A percentile compares a stretch with the other conserved stretches of the same genome.
These are phyloP conservation scores for Crotalus viridis DNA, from an alignment of 2,113 vertebrate species.

Conservation along the genomic window DNA sequence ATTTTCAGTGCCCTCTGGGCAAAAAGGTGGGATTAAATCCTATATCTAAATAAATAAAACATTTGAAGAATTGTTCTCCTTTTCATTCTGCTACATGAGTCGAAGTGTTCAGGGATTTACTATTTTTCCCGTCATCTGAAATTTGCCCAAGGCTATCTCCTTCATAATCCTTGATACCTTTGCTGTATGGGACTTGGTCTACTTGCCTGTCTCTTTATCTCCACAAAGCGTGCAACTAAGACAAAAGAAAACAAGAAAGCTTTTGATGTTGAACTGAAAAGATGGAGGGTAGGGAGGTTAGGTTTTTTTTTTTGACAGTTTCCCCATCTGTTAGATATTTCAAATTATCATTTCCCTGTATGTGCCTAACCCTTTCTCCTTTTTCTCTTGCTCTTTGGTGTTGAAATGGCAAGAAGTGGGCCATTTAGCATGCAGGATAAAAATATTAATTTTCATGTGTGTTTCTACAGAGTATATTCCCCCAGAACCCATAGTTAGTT, in stretches of 20 bases:
- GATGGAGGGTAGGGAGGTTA: background rate
- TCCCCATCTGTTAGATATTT: background rate
- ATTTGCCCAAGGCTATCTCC: background rate
- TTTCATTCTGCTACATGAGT: too few species aligned
- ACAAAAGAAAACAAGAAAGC: background rate
- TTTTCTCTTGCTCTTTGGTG: background rate
- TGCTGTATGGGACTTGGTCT: background rate
- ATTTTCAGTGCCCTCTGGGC: background rate
- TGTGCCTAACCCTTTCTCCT: background rate
- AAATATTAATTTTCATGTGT: constrained; percentile 35
- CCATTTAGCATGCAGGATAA: background rate
- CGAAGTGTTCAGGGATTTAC: background rate
- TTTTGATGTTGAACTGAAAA: background rate
- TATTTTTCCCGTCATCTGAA: background rate
- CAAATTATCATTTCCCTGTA: background rate
- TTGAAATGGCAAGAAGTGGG: background rate
- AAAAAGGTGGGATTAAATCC: background rate
- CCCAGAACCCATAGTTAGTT: constrained; percentile 39
- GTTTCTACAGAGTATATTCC: constrained; percentile 42
- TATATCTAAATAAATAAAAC: background rate
- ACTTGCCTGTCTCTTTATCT: background rate
- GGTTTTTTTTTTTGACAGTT: background rate
- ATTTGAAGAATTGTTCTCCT: background rate
- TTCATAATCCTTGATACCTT: background rate
- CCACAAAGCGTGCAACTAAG: background rate